These are phyloP conservation scores for Athalia rosae DNA, from an alignment of 2,888 invertebrate species.

Conservation along the genomic window DNA sequence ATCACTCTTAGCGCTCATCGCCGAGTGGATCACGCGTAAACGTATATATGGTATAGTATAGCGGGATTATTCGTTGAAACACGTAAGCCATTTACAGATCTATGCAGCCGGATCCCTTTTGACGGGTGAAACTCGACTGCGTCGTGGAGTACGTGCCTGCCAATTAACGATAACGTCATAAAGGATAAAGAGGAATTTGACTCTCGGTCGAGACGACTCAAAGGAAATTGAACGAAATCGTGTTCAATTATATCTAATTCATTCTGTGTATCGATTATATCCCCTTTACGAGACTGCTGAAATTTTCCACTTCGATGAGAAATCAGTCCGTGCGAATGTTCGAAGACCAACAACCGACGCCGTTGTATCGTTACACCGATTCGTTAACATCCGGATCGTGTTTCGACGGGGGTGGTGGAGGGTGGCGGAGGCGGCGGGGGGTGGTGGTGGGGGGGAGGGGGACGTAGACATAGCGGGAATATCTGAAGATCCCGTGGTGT, in stretches of 20 bases:
- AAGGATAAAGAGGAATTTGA: slow-evolving; percentile 46
- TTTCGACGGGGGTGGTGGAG: too few relatives aligned
- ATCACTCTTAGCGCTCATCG: too few relatives aligned
- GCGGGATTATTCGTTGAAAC: background rate
- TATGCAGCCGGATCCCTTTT: slow-evolving; percentile 58
- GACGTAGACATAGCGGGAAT: slow-evolving; percentile 64
- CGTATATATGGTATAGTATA: too few relatives aligned
- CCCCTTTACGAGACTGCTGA: too few relatives aligned
- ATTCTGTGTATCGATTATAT: too few relatives aligned
- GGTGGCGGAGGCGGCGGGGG: slow-evolving; percentile 33
- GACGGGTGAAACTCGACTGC: slow-evolving; percentile 58
- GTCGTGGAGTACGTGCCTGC: slow-evolving; percentile 61
- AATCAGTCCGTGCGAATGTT: too few relatives aligned
- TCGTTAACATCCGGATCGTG: slow-evolving; percentile 16
- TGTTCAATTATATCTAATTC: background rate
- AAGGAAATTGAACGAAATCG: slow-evolving; percentile 11
- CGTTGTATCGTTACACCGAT: background rate
- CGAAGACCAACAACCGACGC: background rate
- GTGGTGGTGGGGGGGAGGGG: slow-evolving; percentile 45
- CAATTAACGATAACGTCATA: slow-evolving; percentile 59
- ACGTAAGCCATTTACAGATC: slow-evolving; percentile 3
- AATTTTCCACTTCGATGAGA: too few relatives aligned
- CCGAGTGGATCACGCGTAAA: too few relatives aligned
- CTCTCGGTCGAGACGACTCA: slow-evolving; percentile 38
- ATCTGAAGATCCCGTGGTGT: slow-evolving; percentile 62